phyloP scores from a whole-genome alignment of 2,113 vertebrate genomes.

The Mirounga angustirostris region DNA sequence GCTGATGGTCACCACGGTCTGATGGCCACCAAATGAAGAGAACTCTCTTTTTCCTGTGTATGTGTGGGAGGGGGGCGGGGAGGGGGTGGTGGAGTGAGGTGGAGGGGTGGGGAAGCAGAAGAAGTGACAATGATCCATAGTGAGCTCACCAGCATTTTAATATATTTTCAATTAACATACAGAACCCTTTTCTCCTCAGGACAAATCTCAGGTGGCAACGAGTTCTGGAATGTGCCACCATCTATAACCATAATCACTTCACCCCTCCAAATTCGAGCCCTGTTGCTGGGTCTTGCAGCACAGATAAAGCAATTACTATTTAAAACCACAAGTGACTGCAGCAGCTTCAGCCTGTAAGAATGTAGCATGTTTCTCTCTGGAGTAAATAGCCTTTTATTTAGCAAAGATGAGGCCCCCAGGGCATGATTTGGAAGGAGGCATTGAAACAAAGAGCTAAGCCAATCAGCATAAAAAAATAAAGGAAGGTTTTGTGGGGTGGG shows the following conservation, averaged over 20 bases:
- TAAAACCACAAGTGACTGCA: slow-evolving; percentile 37
- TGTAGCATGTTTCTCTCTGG: slow-evolving; percentile 74
- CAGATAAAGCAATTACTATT: slow-evolving; percentile 67
- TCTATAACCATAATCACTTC: not conserved
- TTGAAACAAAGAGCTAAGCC: slow-evolving; percentile 65
- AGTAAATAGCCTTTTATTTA: slow-evolving; percentile 81
- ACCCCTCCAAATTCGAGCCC: not conserved
- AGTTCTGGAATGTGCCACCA: not conserved
- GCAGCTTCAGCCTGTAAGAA: slow-evolving; percentile 57
- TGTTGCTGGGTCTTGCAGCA: slow-evolving; percentile 1
- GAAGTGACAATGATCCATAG: not conserved
- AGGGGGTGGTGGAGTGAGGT: not conserved
- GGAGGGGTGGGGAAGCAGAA: not conserved
- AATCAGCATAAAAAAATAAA: slow-evolving; percentile 73
- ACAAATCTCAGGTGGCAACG: not conserved
- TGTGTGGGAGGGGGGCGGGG: no score
- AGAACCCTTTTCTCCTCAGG: not conserved
- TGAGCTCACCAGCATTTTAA: slow-evolving; percentile 50
- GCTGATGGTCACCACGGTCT: not conserved
- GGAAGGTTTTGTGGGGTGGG: not conserved
- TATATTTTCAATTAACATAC: slow-evolving; percentile 24
- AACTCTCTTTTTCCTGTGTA: not conserved
- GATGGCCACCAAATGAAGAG: not conserved
- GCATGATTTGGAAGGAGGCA: slow-evolving; percentile 63
- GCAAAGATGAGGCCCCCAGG: slow-evolving; percentile 67